Conservation (phyloP, 1,140 invertebrate species). For the Caenorhabditis briggsae region DNA sequence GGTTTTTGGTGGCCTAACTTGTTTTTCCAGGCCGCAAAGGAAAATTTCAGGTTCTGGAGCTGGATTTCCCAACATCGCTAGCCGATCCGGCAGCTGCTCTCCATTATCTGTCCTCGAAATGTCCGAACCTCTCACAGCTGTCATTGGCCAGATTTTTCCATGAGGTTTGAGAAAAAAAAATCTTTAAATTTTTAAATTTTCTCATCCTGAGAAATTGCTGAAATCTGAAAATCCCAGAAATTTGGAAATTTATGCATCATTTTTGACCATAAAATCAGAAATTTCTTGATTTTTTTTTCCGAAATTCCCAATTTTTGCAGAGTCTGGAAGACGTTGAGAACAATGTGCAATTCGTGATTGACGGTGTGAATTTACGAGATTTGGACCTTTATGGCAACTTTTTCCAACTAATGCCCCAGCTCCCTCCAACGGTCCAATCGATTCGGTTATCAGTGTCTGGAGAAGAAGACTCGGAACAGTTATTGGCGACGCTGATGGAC, state of each 20-base stretch:
- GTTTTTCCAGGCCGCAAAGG: background rate
- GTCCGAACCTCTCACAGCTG: slow-evolving; percentile 75
- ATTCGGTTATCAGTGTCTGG: slow-evolving; percentile 75
- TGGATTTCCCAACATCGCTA: slow-evolving; percentile 72
- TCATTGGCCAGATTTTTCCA: slow-evolving; percentile 77
- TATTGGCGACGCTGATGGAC: slow-evolving; percentile 66
- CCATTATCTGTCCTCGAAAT: slow-evolving; percentile 70
- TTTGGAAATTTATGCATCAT: no score
- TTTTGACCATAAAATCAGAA: no score
- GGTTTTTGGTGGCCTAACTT: background rate
- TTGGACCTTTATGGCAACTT: slow-evolving; percentile 77
- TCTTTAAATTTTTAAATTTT: background rate
- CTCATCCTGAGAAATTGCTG: no score
- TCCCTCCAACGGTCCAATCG: slow-evolving; percentile 70
- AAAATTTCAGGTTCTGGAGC: slow-evolving; percentile 67
- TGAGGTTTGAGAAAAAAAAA: slow-evolving; percentile 22
- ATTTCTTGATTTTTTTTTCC: no score
- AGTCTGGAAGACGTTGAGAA: slow-evolving; percentile 16
- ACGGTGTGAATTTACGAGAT: slow-evolving; percentile 70
- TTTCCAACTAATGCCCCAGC: slow-evolving; percentile 69
- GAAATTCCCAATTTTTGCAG: background rate
- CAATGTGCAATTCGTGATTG: slow-evolving; percentile 57
- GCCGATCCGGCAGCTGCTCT: slow-evolving; percentile 71
- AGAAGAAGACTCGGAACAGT: slow-evolving; percentile 70
- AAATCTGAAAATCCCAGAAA: no score